Percentiles rank a stretch among this genome's conserved stretches.
Conservation (phyloP, 2,113 vertebrate species). For the Butorides virescens region DNA sequence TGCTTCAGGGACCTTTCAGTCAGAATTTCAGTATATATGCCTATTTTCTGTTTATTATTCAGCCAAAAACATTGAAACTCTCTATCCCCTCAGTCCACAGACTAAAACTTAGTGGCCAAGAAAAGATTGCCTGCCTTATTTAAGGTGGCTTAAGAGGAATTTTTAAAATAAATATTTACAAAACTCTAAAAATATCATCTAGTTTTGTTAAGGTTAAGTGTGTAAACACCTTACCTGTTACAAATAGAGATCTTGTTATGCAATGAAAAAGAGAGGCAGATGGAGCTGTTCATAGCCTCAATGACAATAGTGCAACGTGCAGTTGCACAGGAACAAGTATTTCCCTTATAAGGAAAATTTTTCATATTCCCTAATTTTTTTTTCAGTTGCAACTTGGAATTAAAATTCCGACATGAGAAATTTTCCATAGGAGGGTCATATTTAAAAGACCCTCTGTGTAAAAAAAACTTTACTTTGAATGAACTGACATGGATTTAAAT, state of each 20-base stretch:
- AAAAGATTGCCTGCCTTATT: slow-evolving; percentile 8
- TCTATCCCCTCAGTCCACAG: not conserved
- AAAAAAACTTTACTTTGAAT: slow-evolving; percentile 52
- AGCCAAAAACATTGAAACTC: slow-evolving; percentile 11
- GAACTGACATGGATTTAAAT: slow-evolving; percentile 68
- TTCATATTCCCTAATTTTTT: not conserved
- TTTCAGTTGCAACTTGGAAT: not conserved
- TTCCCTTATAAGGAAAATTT: not conserved
- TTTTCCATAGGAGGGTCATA: slow-evolving; percentile 40
- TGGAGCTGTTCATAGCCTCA: not conserved
- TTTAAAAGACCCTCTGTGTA: slow-evolving; percentile 41
- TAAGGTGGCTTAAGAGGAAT: not conserved
- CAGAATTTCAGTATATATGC: not conserved
- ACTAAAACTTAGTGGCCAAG: slow-evolving; percentile 1
- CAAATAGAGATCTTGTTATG: slow-evolving; percentile 1
- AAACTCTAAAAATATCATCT: slow-evolving; percentile 10
- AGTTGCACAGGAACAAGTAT: not conserved
- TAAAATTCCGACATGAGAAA: slow-evolving; percentile 11
- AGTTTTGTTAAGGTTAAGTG: slow-evolving; percentile 30
- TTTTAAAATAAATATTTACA: slow-evolving; percentile 34
- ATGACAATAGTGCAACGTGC: not conserved
- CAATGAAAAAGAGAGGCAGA: not conserved
- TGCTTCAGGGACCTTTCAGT: slow-evolving; percentile 24
- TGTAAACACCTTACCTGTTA: not conserved
- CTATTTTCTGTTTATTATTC: slow-evolving; percentile 48